phyloP scores from a whole-genome alignment of 2,113 vertebrate species.

The Dryoscopus gambensis region DNA sequence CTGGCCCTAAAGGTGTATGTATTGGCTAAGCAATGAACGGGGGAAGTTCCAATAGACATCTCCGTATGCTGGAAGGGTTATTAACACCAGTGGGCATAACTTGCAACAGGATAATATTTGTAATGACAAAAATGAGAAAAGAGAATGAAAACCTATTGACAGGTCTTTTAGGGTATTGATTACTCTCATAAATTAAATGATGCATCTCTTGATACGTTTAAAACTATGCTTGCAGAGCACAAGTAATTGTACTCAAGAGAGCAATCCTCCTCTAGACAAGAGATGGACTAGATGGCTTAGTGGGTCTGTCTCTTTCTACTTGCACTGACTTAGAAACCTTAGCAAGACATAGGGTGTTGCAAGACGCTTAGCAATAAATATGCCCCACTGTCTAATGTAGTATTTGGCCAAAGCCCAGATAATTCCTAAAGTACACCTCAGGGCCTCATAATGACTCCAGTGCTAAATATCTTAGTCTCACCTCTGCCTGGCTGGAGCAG shows the following conservation, averaged over 20 bases:
- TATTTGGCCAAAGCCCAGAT: slow-evolving; percentile 23
- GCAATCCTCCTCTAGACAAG: neutral
- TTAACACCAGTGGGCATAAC: neutral
- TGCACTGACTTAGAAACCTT: neutral
- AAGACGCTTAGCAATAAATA: neutral
- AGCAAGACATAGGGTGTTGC: neutral
- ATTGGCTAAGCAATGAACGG: neutral
- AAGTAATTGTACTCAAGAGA: neutral
- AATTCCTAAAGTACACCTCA: neutral
- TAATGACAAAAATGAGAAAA: neutral
- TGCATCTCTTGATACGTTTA: neutral
- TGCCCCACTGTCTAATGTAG: neutral
- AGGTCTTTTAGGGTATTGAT: neutral
- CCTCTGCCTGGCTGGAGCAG: neutral
- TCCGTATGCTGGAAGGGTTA: neutral
- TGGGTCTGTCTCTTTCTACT: neutral
- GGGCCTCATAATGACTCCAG: neutral
- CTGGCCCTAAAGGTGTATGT: neutral
- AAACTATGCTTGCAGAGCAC: neutral
- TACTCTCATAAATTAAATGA: neutral
- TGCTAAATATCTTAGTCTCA: neutral
- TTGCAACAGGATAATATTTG: neutral
- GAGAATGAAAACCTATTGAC: slow-evolving; percentile 20
- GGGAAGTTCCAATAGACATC: neutral
- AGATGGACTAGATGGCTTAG: neutral